These are phyloP conservation scores for Barypeithes pellucidus DNA, from an alignment of 2,888 invertebrate genomes.

Conservation along the genomic window DNA sequence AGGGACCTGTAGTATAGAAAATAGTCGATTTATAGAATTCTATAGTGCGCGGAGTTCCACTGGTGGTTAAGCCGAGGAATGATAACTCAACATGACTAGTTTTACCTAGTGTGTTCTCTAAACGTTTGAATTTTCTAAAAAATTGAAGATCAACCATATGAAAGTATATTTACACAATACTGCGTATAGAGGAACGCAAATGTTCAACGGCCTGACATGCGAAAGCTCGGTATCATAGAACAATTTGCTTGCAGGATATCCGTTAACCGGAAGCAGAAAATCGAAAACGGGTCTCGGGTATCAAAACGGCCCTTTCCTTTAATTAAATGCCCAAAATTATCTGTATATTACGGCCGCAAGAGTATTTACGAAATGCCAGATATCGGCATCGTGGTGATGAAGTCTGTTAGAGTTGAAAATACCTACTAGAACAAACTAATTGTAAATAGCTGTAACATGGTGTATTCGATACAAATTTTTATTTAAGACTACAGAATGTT, in stretches of 20 bases:
- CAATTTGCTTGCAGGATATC: slow-evolving; percentile 29
- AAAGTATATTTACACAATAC: too few relatives aligned
- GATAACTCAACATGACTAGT: too few relatives aligned
- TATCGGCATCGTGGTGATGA: slow-evolving; percentile 10
- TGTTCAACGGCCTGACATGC: slow-evolving; percentile 21
- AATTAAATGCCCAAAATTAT: slow-evolving; percentile 27
- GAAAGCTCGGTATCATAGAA: neutral
- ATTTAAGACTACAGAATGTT: too few relatives aligned
- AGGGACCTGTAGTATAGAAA: too few relatives aligned
- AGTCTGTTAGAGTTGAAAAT: neutral
- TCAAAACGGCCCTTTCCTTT: slow-evolving; percentile 29
- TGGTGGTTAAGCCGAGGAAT: too few relatives aligned
- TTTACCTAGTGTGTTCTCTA: too few relatives aligned
- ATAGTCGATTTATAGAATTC: too few relatives aligned
- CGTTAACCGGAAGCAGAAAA: slow-evolving; percentile 28
- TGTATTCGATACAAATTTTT: too few relatives aligned
- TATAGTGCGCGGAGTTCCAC: too few relatives aligned
- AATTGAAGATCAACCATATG: too few relatives aligned
- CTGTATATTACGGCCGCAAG: slow-evolving; percentile 23
- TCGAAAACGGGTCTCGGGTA: slow-evolving; percentile 26
- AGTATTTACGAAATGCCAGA: slow-evolving; percentile 22
- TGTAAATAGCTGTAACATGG: too few relatives aligned
- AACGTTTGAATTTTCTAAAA: too few relatives aligned
- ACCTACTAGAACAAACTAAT: neutral
- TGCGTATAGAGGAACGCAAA: neutral